Base-by-base conservation (phyloP, 1,140 invertebrate species). In the Trichonephila clavipes region DNA sequence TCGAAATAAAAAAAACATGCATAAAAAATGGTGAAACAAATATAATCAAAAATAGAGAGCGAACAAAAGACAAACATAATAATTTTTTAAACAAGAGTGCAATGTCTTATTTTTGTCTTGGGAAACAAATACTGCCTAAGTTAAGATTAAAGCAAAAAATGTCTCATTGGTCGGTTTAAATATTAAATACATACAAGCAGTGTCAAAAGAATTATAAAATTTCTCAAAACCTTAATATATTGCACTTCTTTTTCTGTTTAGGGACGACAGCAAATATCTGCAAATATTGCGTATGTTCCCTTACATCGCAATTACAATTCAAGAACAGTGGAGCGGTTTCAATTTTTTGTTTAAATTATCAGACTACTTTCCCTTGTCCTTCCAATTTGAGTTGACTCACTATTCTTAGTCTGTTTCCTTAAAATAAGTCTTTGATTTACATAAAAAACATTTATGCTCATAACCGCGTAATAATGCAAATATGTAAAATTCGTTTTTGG, bases 221-320 rank as follows among this genome's bases (percentile, higher is more conserved):
- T 69, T 69, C 66, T 69, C 24, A 69, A 10, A 28, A 69, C 24
- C 24, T 69, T 21, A 69, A 24, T 12, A 51, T 69, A 69, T 69
- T 69, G 66, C 66, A 69, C 66, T 69, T 69, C 64, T 21, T 21
- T 69, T 69, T 69, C n/a, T 69, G 66, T 21, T 69, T 69, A 28
- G 12, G n/a, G 66, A 69, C n/a, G 66, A 51, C 51, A 12, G 10
- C 51, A 51, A 51, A 51, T 51, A 64, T 64, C 21, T 16, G 2
- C 18, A 64, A 0, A 21, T 21, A 64, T 64, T 18, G 14, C 18
- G 21, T 19, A 5, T 0, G 5, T 64, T 64, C 62, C 5, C 12
- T 64, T 19, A 16, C 62, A 64, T 6, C 5, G 62, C 16, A 64
- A 64, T 6, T 18, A 21, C 62, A 19, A 64, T 64, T 64, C 18